Conservation (phyloP, 1,140 invertebrate species). For the Penaeus chinensis region DNA sequence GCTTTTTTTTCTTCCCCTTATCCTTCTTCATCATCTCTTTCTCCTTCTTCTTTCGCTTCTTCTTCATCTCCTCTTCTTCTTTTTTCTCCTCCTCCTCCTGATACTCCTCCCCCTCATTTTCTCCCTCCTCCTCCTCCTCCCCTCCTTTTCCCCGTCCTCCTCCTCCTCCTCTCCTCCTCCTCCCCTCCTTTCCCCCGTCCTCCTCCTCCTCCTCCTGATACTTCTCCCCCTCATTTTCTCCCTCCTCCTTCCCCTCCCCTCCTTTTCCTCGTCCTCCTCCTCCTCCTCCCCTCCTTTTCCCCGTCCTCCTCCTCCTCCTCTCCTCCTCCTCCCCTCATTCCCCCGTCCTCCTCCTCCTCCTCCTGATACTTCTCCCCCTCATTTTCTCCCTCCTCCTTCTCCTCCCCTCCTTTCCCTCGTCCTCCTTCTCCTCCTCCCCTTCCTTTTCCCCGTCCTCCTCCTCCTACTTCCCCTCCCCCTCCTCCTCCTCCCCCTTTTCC, state of each 20-base stretch:
- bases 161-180: background rate
- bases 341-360: too few species aligned
- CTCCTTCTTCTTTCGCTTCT: background rate
- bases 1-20: background rate
- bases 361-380: too few species aligned
- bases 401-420: too few species aligned
- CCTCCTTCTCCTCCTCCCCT: too few species aligned
- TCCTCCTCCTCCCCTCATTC: background rate
- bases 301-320: background rate
- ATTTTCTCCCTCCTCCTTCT: too few species aligned
- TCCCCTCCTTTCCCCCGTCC: too few species aligned
- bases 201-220: background rate
- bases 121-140: background rate
- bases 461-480: background rate
- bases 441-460: too few species aligned
- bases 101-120: too few species aligned
- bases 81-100: background rate
- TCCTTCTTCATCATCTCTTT: background rate
- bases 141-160: background rate
- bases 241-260: background rate
- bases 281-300: too few species aligned
- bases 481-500: background rate
- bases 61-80: background rate
- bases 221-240: too few species aligned
- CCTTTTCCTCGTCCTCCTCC: background rate